These are phyloP conservation scores for Eupithecia centaureata DNA, from an alignment of 2,888 invertebrate genomes.

Conservation along the genomic window DNA sequence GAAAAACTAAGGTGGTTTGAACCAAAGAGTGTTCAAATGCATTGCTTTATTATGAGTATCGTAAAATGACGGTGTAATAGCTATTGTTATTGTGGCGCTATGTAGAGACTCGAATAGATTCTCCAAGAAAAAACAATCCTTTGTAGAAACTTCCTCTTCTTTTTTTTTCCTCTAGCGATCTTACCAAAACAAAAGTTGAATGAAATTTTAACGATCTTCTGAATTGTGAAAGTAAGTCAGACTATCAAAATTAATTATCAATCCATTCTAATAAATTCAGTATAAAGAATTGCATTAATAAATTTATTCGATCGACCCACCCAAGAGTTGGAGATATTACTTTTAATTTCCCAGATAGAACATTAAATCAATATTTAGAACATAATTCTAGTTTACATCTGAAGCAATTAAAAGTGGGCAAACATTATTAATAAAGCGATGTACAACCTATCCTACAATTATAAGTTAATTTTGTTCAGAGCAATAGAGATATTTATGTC, in stretches of 20 bases:
- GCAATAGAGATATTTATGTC: conserved; percentile 62
- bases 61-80: conserved; percentile 70
- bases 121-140: not conserved
- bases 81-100: conserved; percentile 52
- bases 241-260: conserved; percentile 31
- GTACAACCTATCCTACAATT: conserved; percentile 54
- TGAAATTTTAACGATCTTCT: not conserved
- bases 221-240: conserved; percentile 21
- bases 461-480: conserved; percentile 60
- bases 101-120: not conserved
- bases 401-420: conserved; percentile 49
- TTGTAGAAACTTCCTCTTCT: too few species aligned
- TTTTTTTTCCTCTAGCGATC: too few species aligned
- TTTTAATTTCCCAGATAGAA: conserved; percentile 41
- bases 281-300: conserved; percentile 28
- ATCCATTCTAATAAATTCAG: conserved; percentile 32
- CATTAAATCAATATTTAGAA: conserved; percentile 35
- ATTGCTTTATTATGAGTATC: conserved; percentile 75
- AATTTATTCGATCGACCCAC: conserved; percentile 31
- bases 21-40: conserved; percentile 53
- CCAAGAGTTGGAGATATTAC: conserved; percentile 26
- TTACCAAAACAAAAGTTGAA: not conserved
- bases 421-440: conserved; percentile 52
- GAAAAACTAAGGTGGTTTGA: conserved; percentile 47
- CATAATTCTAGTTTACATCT: conserved; percentile 35